Base-by-base conservation (phyloP, 2,888 invertebrate genomes). In the Catocala nupta region DNA sequence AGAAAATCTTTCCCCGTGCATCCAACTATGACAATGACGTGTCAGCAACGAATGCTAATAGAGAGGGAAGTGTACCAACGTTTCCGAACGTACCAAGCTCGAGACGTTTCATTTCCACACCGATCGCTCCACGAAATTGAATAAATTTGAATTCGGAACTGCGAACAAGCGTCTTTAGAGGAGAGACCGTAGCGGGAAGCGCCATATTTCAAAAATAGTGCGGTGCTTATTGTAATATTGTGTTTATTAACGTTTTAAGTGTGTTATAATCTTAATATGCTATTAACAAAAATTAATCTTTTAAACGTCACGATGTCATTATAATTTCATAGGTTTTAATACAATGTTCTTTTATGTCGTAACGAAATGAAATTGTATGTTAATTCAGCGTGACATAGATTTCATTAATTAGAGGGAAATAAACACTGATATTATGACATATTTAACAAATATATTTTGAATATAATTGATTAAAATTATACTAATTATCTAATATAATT, bases 111-210 rank as follows among this genome's bases (percentile, higher is more conserved):
- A 90, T 90, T 90, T 90, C 88, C 90, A 88, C 88, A 81, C 80
- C 85, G 83, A 85, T 89, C 87, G 87, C 80, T 86, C 73, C 73
- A 65, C 70, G 68, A 88, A 91, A 90, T 92, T 90, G 92, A 93
- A 92, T 93, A 93, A 92, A 92, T 93, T 93, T 92, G 90, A 92
- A 92, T 91, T 85, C 81, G 79, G 81, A 83, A 78, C 81, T 78
- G 74, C 71, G 77, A 77, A 75, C 73, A 74, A 74, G 75, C 66
- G 67, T 73, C 74, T 74, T 73, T 58, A 71, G 75, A 58, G 65
- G 60, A 72, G 55, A 56, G 65, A 70, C 59, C 62, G 64, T 65
- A 68, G 71, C 62, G 72, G 61, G 53, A 52, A 63, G 63, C 57
- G 69, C 65, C 68, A 42, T 11, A 33, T 52, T 7, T 7, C 36